A percentile compares a stretch with the other conserved stretches of the same genome.
Conservation (phyloP, 2,888 invertebrate species). For the Mythimna vitellina region DNA sequence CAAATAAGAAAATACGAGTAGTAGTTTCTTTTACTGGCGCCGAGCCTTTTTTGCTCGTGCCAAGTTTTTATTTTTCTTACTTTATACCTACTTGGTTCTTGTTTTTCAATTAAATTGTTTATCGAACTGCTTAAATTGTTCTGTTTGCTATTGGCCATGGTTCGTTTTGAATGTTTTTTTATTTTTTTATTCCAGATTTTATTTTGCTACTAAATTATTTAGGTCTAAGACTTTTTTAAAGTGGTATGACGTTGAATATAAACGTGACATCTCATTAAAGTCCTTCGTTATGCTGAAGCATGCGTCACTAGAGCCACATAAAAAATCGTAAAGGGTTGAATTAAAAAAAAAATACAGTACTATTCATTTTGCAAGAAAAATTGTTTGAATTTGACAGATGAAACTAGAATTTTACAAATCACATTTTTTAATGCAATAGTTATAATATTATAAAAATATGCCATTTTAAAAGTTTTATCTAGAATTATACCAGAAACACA, state of each 20-base stretch:
- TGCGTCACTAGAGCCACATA: neutral
- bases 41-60: neutral
- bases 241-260: neutral
- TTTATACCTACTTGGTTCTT: neutral
- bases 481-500: conserved; percentile 6
- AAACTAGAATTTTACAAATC: neutral
- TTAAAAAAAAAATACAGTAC: neutral
- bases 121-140: neutral
- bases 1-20: neutral
- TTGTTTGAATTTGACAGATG: neutral
- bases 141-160: no score
- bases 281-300: conserved; percentile 19
- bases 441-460: neutral
- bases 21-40: conserved; percentile 15
- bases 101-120: neutral
- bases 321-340: neutral
- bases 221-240: conserved; percentile 20
- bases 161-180: no score
- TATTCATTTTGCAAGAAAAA: no score
- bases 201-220: neutral
- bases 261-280: conserved; percentile 15
- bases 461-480: neutral
- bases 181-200: neutral
- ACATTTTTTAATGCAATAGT: neutral
- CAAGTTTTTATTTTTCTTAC: conserved; percentile 1